Base-by-base conservation (phyloP, 2,113 vertebrate genomes). In the Odobenus rosmarus region DNA sequence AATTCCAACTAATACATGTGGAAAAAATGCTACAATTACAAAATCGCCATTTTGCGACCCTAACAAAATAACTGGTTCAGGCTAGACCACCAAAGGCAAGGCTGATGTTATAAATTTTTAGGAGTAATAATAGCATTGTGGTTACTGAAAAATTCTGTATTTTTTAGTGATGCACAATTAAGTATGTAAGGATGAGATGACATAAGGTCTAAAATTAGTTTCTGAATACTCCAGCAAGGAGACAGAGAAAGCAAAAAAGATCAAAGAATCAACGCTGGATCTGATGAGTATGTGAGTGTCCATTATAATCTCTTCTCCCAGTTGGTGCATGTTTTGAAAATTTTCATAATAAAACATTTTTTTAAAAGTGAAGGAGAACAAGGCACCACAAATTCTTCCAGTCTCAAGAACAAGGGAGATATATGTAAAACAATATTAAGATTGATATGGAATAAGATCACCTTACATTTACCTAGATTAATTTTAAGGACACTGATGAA, bases 391-490 rank as follows among this genome's bases (percentile, higher is more conserved):
- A 72, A 76, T 93, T 81, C 15, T 81, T 64, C n/a, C 28, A 86
- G 55, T 61, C 67, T 91, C 39, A 91, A 79, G 59, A 51, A 96
- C 39, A 82, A 46, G 67, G 74, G 83, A 90, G 11, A 62, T 39
- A 61, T 5, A 57, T 51, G 15, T 79, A 72, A 55, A 74, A 93
- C 7, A 76, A 31, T 31, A 93, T 28, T 64, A 79, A 77, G 53
- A 64, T 67, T 46, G 76, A 39, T 15, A 33, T 0, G 23, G 55
- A 91, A 79, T 92, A 76, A 94, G 18, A 83, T 71, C 7, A 8
- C n/a, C 33, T 82, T 39, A 88, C 49, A 72, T 53, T 84, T 69
- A 88, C 53, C 53, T 88, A 77, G 51, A 96, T 93, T 93, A 90
- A 95, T 86, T 95, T 42, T 90, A 88, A 84, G 55, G 74, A 91